Conservation (phyloP, 1,140 invertebrate genomes). For the Drosophila nebulosa region DNA sequence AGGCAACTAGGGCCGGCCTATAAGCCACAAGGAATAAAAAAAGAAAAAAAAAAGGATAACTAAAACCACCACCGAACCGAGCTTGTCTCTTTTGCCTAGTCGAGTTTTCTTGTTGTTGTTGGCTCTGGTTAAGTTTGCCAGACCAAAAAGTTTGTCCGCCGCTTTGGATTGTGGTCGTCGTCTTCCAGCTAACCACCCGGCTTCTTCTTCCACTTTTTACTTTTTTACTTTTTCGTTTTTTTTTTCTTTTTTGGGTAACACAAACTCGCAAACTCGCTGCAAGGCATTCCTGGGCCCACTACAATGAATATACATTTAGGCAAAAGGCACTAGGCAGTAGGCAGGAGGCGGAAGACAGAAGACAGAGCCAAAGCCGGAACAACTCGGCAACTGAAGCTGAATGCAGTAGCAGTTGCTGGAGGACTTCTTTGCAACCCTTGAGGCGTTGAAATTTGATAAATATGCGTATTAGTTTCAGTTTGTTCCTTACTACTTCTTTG, state of each 20-base stretch:
- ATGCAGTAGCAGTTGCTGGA: constrained; percentile 24
- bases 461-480: constrained; percentile 76
- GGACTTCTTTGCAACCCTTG: constrained; percentile 44
- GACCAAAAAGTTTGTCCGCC: constrained; percentile 63
- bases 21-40: neutral
- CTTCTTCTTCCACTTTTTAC: neutral
- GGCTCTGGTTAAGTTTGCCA: constrained; percentile 48
- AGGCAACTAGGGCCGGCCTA: constrained; percentile 31
- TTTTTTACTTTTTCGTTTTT: neutral
- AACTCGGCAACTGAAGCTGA: constrained; percentile 2
- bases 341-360: no score
- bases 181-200: neutral
- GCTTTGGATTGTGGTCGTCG: constrained; percentile 68
- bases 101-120: neutral
- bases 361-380: neutral
- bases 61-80: constrained; percentile 17
- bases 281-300: constrained; percentile 54
- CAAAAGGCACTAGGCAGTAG: constrained; percentile 8
- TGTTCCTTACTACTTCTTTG: constrained; percentile 6
- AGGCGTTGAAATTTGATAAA: constrained; percentile 74
- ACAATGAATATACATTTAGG: constrained; percentile 56
- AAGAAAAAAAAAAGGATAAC: neutral
- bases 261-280: constrained; percentile 43
- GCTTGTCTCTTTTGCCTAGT: constrained; percentile 30
- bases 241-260: constrained; percentile 7